Evolutionary conservation across 2,888 invertebrate species (phyloP).

Genomic region (Hipparchia sbordonii): DNA sequence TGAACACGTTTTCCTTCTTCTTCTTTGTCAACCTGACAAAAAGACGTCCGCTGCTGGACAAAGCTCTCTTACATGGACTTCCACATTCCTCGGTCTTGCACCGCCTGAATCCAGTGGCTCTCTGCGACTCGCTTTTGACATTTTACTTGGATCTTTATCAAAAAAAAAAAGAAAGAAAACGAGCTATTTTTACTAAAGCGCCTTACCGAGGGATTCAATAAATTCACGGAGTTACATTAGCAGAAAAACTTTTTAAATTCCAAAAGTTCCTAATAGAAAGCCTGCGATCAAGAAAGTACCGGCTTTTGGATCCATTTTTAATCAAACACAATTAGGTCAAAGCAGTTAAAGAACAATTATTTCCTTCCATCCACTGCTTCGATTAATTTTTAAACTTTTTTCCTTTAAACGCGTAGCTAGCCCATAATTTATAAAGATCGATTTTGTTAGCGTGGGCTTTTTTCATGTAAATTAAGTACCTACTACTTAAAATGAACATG

Average conservation of each 20-base stretch:
- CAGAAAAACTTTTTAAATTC: constrained; percentile 12
- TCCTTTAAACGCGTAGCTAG: not conserved
- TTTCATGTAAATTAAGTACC: no score
- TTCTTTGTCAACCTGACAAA: no score
- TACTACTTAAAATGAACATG: no score
- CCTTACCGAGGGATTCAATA: not conserved
- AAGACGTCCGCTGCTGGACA: no score
- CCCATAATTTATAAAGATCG: not conserved
- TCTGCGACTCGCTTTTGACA: no score
- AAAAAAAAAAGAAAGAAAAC: no score
- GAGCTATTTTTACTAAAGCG: not conserved
- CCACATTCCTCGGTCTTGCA: no score
- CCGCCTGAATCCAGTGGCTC: no score
- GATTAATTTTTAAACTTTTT: not conserved
- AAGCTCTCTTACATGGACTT: no score
- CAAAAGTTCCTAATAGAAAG: constrained; percentile 1
- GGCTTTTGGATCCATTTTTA: constrained; percentile 18
- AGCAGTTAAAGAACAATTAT: constrained; percentile 14
- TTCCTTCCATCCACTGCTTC: not conserved
- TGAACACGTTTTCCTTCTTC: no score
- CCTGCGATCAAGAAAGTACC: not conserved
- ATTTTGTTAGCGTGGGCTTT: not conserved
- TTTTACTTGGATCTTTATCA: no score
- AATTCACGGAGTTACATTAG: not conserved
- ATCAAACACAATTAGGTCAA: constrained; percentile 17